Percentiles rank a stretch among this genome's conserved stretches.
Evolutionary conservation across 2,797 vertebrate species (phyloP).

Genomic region (Bovichtus diacanthus): DNA sequence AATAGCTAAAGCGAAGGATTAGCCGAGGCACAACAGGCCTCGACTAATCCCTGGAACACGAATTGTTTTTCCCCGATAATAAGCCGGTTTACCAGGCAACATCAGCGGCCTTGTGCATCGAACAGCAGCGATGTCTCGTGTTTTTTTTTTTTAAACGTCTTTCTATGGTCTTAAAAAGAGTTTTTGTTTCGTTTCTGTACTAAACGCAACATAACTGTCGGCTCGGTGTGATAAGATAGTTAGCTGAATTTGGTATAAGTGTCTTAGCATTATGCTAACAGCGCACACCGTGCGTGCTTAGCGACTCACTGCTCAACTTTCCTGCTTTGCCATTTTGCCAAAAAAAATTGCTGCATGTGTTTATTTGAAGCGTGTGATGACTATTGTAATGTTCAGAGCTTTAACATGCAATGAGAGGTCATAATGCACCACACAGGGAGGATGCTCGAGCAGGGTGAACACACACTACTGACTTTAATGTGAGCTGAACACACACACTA

Average conservation of each 20-base stretch:
- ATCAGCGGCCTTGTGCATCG: neutral
- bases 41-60: constrained; percentile 82
- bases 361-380: neutral
- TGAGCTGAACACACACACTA: too few species aligned
- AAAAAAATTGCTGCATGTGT: too few species aligned
- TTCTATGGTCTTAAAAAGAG: too few species aligned
- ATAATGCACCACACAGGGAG: too few species aligned
- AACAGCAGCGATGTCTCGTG: neutral
- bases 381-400: too few species aligned
- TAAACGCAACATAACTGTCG: too few species aligned
- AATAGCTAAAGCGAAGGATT: constrained; percentile 38
- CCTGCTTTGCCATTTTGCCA: neutral
- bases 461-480: too few species aligned
- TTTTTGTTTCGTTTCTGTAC: too few species aligned
- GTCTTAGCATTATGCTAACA: neutral
- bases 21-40: constrained; percentile 65
- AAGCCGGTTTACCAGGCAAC: constrained; percentile 27
- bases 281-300: neutral
- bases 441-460: too few species aligned
- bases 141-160: neutral
- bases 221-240: neutral
- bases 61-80: constrained; percentile 44
- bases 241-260: too few species aligned
- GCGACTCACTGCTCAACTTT: too few species aligned
- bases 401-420: neutral